Base-by-base conservation (phyloP, 2,888 invertebrate species). In the Drosophila infuscata region DNA sequence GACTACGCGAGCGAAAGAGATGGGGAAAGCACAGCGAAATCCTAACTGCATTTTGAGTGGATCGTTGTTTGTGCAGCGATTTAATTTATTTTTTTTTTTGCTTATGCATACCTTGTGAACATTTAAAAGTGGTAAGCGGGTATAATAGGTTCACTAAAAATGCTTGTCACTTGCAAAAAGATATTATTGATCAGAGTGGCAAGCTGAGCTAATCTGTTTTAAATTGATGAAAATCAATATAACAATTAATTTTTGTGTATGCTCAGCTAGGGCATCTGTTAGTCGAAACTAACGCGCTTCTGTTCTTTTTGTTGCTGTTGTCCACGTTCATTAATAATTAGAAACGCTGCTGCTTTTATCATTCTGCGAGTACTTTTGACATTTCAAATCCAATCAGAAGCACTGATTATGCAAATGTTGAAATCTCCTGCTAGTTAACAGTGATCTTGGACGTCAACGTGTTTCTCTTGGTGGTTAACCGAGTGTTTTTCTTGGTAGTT, bases 321-420 rank as follows among this genome's bases (percentile, higher is more conserved):
- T 74, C 70, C 73, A 76, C 81, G 77, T 81, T 82, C 82, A 83
- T 88, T 85, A 81, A 77, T 81, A 74, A 82, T 84, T 79, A 80
- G 41, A 64, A 38, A 58, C 56, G 56, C 62, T 51, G 61, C 17
- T 32, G 43, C 56, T 70, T 82, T 78, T 82, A 80, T 82, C 75
- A 73, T 82, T 66, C 63, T 35, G 46, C 65, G 70, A 80, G 64
- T 73, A 75, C 74, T 86, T 78, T 74, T 80, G 80, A 78, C 74
- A 83, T 75, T 69, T 76, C 53, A 61, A 76, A 83, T 57, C 73
- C 64, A 69, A 71, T 70, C 66, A 63, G 56, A 70, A 20, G 15
- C 51, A 58, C 67, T 69, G 71, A 73, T 61, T 61, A 51, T 63
- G 69, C 65, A 54, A 54, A 65, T 65, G 38, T 48, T 49, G 41